phyloP scores from a whole-genome alignment of 1,140 invertebrate species.

The Papilio polyxenes region DNA sequence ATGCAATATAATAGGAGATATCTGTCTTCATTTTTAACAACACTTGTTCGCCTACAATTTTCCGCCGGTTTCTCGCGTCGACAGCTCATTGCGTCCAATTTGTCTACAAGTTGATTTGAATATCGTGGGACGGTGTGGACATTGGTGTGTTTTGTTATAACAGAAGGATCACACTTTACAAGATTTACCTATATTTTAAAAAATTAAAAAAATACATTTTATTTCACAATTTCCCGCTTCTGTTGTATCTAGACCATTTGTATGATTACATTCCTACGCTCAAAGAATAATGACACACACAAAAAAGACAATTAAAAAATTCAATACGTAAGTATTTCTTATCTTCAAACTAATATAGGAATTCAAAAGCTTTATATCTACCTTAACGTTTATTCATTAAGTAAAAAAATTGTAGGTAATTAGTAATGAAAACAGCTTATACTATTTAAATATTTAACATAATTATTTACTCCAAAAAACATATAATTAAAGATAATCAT shows the following conservation, averaged over 20 bases:
- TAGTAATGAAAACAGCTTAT: too few relatives aligned
- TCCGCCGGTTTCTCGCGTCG: constrained; percentile 33
- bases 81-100: constrained; percentile 39
- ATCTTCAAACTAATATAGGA: too few relatives aligned
- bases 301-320: too few relatives aligned
- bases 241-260: not conserved
- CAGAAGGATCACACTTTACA: not conserved
- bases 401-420: too few relatives aligned
- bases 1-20: not conserved
- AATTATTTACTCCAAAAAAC: too few relatives aligned
- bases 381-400: too few relatives aligned
- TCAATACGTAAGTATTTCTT: too few relatives aligned
- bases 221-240: not conserved
- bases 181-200: not conserved
- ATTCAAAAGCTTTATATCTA: too few relatives aligned
- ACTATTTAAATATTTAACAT: too few relatives aligned
- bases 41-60: constrained; percentile 35
- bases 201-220: not conserved
- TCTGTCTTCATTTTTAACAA: constrained; percentile 37
- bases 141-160: constrained; percentile 31
- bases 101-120: constrained; percentile 36
- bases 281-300: too few relatives aligned
- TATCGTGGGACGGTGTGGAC: constrained; percentile 34
- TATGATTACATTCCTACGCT: too few relatives aligned
- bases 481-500: too few relatives aligned